Evolutionary conservation across 2,113 vertebrate genomes (phyloP), one percentile per base, ranked within the genome.

Genomic region (Ariopsis seemanni): DNA sequence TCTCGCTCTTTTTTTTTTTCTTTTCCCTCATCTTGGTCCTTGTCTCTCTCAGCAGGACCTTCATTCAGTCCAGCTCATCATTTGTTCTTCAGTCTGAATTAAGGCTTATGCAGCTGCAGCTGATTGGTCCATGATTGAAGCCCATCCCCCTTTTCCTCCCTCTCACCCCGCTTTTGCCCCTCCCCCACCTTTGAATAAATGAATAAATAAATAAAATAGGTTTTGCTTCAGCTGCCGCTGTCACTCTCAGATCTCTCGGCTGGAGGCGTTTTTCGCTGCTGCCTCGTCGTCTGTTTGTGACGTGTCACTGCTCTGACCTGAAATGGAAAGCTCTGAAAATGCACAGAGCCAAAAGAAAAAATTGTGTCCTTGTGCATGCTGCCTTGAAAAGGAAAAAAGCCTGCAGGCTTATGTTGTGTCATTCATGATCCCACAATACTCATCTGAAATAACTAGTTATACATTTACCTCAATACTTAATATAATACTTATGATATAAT

Each of bases 11-110:
- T 25, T 71, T 42, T 27, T 62, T 42, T 3, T 42, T 62, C 3
- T 3, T 42, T 3, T 3, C 34, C 34, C n/a, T n/a, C 62, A 0
- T 3, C 25, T 65, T 4, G 62, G 42, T 7, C 15, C 6, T 10
- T 52, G 71, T 50, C 50, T 42, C 17, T 27, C 50, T 65, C 93
- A 93, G 91, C 92, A 92, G 90, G 90, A 89, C 67, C 77, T 91
- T 88, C 84, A 91, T 86, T 91, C 83, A 92, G 85, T 55, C 55
- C 25, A 53, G 72, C 17, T 15, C 48, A 79, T 87, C 86, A 79
- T 88, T 89, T 88, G 78, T 55, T 62, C 42, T 81, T 84, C 90
- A 88, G 90, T 83, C 82, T 89, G 83, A 82, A 78, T 83, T 87
- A 87, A 78, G 34, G 87, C 55, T 55, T 63, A 30, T 82, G n/a